These are phyloP conservation scores for Rotaria magnacalcarata DNA, from an alignment of 2,888 invertebrate genomes.

Conservation along the genomic window DNA sequence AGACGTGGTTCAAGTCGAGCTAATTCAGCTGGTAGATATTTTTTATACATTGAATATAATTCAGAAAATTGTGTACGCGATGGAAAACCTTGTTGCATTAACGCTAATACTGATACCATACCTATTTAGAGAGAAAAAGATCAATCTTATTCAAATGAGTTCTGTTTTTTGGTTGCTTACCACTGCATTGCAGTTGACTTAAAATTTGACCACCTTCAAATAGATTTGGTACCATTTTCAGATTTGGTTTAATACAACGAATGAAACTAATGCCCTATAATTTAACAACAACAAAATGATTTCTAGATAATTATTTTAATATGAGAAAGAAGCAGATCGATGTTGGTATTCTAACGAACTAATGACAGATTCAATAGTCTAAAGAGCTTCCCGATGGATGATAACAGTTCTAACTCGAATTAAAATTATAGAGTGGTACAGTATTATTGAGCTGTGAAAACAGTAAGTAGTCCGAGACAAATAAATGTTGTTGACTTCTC, in stretches of 20 bases:
- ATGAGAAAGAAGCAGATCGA: no score
- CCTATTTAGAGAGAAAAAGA: constrained; percentile 61
- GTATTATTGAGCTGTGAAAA: no score
- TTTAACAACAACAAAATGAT: not conserved
- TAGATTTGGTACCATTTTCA: constrained; percentile 80
- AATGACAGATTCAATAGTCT: no score
- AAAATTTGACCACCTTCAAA: constrained; percentile 84
- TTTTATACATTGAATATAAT: constrained; percentile 81
- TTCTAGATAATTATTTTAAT: no score
- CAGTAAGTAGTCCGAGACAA: no score
- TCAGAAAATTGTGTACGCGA: constrained; percentile 83
- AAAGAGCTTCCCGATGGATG: no score
- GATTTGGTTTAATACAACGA: constrained; percentile 94
- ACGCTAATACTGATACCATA: constrained; percentile 84
- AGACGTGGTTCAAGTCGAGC: constrained; percentile 74
- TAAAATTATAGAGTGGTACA: no score
- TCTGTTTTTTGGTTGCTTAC: not conserved
- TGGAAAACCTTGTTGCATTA: constrained; percentile 93
- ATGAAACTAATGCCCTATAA: constrained; percentile 88
- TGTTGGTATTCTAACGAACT: no score
- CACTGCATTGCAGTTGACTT: constrained; percentile 79
- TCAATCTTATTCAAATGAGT: not conserved
- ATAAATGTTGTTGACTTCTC: no score
- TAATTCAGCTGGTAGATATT: constrained; percentile 77
- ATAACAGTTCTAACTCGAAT: no score